phyloP scores from a whole-genome alignment of 2,797 vertebrate genomes.

The Eremophila alpestris region DNA sequence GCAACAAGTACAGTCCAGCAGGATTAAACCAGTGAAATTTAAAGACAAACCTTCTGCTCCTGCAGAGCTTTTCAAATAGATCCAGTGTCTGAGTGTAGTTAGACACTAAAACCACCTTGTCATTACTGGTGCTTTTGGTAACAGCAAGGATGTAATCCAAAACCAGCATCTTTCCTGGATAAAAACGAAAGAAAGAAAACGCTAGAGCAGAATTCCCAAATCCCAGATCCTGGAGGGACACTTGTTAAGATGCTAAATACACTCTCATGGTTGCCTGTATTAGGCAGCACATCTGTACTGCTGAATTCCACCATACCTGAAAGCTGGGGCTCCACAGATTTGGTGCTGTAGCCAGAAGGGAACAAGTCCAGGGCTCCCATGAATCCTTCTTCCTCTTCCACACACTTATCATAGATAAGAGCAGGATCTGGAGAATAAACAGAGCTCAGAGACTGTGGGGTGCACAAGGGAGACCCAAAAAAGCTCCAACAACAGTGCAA shows the following conservation, averaged over 20 bases:
- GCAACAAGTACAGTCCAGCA: background rate
- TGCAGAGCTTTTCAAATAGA: slow-evolving; percentile 95
- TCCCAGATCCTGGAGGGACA: background rate
- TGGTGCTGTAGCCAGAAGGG: slow-evolving; percentile 85
- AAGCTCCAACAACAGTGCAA: background rate
- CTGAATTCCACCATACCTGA: slow-evolving; percentile 80
- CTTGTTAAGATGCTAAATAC: background rate
- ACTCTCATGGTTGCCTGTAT: background rate
- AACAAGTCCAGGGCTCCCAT: slow-evolving; percentile 88
- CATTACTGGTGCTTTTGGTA: slow-evolving; percentile 86
- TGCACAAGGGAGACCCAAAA: background rate
- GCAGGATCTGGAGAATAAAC: slow-evolving; percentile 83
- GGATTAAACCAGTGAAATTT: background rate
- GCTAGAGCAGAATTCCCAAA: background rate
- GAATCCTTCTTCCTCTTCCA: slow-evolving; percentile 90
- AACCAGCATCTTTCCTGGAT: slow-evolving; percentile 93
- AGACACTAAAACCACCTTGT: slow-evolving; percentile 96
- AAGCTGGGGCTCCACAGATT: slow-evolving; percentile 90
- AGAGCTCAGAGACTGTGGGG: background rate
- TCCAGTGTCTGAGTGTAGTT: slow-evolving; percentile 98
- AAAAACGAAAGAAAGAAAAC: background rate
- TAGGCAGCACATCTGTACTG: background rate
- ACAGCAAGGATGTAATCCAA: slow-evolving; percentile 95
- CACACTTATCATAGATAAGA: slow-evolving; percentile 93
- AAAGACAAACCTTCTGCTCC: slow-evolving; percentile 84